Conservation (phyloP, 1,140 invertebrate species). For the Paracyclopina nana region DNA sequence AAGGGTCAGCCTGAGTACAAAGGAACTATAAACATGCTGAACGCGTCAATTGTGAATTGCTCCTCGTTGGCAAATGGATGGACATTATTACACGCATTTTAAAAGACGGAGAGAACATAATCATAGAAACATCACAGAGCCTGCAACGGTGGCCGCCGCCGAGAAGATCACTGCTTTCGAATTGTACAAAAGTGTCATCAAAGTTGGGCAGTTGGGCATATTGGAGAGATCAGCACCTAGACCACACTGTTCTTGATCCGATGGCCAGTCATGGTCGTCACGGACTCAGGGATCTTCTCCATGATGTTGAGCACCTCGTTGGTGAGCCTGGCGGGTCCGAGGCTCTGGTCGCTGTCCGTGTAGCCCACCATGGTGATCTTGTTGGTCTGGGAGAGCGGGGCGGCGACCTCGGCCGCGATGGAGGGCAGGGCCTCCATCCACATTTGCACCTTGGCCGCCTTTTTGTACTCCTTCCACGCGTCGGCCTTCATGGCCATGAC, state of each 20-base stretch:
- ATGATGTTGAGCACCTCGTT: constrained; percentile 80
- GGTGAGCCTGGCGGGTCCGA: constrained; percentile 78
- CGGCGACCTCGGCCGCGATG: constrained; percentile 82
- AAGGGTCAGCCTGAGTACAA: too few species aligned
- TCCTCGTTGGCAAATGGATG: too few species aligned
- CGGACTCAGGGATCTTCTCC: constrained; percentile 64
- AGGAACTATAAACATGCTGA: too few species aligned
- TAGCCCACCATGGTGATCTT: constrained; percentile 85
- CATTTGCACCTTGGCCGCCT: constrained; percentile 92
- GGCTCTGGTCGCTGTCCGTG: constrained; percentile 48
- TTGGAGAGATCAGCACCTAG: too few species aligned
- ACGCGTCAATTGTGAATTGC: too few species aligned
- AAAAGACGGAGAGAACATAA: too few species aligned
- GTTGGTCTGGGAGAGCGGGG: constrained; percentile 72
- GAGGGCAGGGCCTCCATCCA: constrained; percentile 79
- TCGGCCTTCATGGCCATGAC: constrained; percentile 90
- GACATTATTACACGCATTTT: too few species aligned
- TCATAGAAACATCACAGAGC: too few species aligned
- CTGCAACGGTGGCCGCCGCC: too few species aligned
- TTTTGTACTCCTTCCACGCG: constrained; percentile 82
- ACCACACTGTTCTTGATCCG: constrained; percentile 2
- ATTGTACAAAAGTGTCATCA: too few species aligned
- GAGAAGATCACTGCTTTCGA: too few species aligned
- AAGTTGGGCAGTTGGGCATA: too few species aligned
- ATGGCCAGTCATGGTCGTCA: constrained; percentile 61